Evolutionary conservation across 1,140 invertebrate genomes (phyloP), one percentile per base, ranked within the genome.

Genomic region (Drosophila kohkoa): DNA sequence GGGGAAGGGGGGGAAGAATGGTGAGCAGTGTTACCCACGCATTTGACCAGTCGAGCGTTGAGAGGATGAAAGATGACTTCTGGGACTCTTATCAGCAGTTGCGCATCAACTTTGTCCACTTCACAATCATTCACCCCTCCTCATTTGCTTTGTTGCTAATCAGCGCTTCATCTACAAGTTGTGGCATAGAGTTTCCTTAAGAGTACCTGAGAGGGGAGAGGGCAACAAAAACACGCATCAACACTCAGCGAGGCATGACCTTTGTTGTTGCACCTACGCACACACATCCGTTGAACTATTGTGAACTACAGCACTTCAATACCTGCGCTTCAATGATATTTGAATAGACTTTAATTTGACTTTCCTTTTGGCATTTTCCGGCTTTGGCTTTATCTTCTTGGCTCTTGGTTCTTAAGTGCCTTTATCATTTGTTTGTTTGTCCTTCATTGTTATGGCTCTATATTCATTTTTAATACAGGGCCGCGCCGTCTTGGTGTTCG

Each of bases 171-270:
- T 79, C 82, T 86, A 30, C 1, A 6, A 28, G 16, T 8, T 49
- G 16, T 25, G 20, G 20, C 20, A 3, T 49, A 11, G 48, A 38
- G 54, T 16, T 13, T 64, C 65, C 60, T 75, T 28, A 6, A 51
- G 41, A 52, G 16, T 32, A 46, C 62, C 57, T 16, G 32, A 52
- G 35, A 10, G 66, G 28, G n/a, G 20, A 25, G 20, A 25, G 20
- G 20, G 20, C 20, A 25, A 25, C 20, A 25, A 25, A 59, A 41
- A 43, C 41, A 48, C 46, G 32, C 5, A 28, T 45, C 60, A 48
- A 59, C 32, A 45, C 16, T 63, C 46, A 64, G 55, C 60, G 60
- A 54, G 30, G 38, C 74, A 76, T 76, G 74, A 76, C 74, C 45
- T 32, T 30, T 45, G 16, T 38, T 62, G 7, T 20, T 55, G 30